phyloP scores from a whole-genome alignment of 2,888 invertebrate species.

The Ethmia dodecea region DNA sequence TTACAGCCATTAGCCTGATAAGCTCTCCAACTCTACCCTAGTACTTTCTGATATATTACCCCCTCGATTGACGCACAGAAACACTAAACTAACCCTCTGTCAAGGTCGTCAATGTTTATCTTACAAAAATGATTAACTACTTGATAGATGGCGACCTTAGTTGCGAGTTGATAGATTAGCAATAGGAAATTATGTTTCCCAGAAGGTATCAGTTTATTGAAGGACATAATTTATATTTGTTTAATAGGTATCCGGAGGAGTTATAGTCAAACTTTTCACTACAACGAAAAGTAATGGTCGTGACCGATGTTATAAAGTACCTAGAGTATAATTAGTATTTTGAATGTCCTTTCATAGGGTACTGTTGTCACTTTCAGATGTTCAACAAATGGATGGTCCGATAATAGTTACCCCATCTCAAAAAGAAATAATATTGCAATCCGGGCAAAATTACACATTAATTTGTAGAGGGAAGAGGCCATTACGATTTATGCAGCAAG shows the following conservation, averaged over 20 bases:
- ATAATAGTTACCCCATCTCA: conserved; percentile 42
- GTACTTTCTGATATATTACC: conserved; percentile 38
- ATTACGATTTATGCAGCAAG: conserved; percentile 54
- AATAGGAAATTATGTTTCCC: conserved; percentile 17
- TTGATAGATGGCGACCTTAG: conserved; percentile 20
- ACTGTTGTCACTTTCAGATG: conserved; percentile 58
- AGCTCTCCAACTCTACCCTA: conserved; percentile 25
- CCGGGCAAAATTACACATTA: conserved; percentile 57
- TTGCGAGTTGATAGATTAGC: conserved; percentile 30
- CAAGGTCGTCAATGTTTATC: conserved; percentile 37
- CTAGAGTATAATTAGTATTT: too few relatives aligned
- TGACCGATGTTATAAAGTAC: too few relatives aligned
- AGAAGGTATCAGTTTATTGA: conserved; percentile 14
- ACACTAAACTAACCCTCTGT: conserved; percentile 38
- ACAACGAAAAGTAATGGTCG: too few relatives aligned
- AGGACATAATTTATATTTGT: too few relatives aligned
- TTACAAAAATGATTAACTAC: conserved; percentile 39
- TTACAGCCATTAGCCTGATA: conserved; percentile 64
- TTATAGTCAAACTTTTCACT: too few relatives aligned
- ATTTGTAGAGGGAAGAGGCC: conserved; percentile 45
- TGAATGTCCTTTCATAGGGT: too few relatives aligned
- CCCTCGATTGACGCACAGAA: conserved; percentile 36
- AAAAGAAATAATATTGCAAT: conserved; percentile 54
- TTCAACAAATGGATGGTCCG: conserved; percentile 45
- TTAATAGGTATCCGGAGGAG: too few relatives aligned